Conservation (phyloP, 2,113 vertebrate genomes). For the Atlantisia rogersi region DNA sequence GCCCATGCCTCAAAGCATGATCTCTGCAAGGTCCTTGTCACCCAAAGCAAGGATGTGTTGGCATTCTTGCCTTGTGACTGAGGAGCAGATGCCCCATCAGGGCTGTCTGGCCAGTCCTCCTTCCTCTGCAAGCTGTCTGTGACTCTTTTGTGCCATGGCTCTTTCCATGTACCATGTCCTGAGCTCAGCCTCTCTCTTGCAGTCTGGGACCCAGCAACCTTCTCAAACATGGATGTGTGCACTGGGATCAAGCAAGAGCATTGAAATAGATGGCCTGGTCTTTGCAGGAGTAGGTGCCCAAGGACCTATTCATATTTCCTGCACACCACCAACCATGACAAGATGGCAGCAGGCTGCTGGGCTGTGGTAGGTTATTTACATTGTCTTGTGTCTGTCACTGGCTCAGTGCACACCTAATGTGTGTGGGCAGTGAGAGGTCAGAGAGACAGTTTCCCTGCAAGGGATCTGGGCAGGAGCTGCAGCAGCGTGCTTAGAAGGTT, state of each 20-base stretch:
- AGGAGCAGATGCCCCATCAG: background rate
- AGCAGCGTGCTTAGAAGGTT: background rate
- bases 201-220: background rate
- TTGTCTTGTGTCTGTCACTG: background rate
- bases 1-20: background rate
- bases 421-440: background rate
- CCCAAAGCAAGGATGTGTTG: background rate
- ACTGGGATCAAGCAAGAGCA: background rate
- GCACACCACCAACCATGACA: background rate
- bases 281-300: background rate
- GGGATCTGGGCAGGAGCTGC: background rate
- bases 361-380: background rate
- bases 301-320: background rate
- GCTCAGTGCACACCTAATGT: background rate
- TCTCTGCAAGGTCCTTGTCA: background rate
- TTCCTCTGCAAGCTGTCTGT: background rate
- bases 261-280: fast-evolving
- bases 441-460: background rate
- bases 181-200: background rate
- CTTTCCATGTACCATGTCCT: fast-evolving
- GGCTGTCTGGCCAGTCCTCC: background rate
- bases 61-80: background rate
- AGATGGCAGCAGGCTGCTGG: background rate
- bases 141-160: background rate
- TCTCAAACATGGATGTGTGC: background rate